Conservation (phyloP, 2,113 vertebrate species). For the rabbit (Oryctolagus cuniculus) region mOryCun1.1 NC_091434.1:22621001-22621500, state of each 20-base stretch:
- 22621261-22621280: constrained; percentile 19
- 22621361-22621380: background rate
- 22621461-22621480: background rate
- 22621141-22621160: constrained; percentile 78
- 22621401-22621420: background rate
- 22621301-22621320: background rate
- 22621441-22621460: background rate
- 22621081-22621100: background rate
- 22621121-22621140: background rate
- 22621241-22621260: background rate
- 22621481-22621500: background rate
- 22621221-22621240: background rate
- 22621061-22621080: background rate
- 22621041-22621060: background rate
- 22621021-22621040: background rate
- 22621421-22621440: too few relatives aligned
- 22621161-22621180: constrained; percentile 66
- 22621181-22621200: background rate
- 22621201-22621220: background rate
- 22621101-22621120: background rate
- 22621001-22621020: background rate
- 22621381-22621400: background rate
- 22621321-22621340: background rate
- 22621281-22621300: background rate
- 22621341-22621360: background rate